Evolutionary conservation across 2,113 vertebrate species (phyloP).

Genomic region (Toxotes jaculatrix): DNA sequence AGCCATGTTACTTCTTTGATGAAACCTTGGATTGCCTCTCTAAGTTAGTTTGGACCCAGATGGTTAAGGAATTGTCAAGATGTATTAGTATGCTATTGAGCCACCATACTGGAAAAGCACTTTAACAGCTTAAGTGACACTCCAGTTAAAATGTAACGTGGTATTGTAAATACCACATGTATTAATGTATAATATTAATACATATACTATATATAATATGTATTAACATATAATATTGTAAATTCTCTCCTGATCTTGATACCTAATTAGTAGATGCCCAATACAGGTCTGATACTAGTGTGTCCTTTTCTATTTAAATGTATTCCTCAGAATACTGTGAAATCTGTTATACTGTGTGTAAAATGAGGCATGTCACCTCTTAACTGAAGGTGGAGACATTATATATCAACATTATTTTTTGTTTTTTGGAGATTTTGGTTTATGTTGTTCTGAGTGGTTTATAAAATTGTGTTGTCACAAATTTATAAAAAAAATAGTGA

Average conservation of each 20-base stretch:
- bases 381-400: background rate
- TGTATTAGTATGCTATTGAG: background rate
- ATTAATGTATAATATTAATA: no score
- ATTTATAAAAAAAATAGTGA: background rate
- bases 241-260: background rate
- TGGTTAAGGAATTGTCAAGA: background rate
- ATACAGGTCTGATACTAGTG: background rate
- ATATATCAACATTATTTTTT: background rate
- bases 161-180: no score
- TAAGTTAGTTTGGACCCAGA: background rate
- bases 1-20: background rate
- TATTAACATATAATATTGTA: no score
- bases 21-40: conserved; percentile 2
- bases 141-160: background rate
- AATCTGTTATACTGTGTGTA: background rate
- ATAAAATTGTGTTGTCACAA: background rate
- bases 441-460: background rate
- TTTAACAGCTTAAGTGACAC: background rate
- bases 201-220: no score
- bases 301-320: background rate
- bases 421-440: background rate
- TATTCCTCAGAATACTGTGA: background rate
- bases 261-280: background rate
- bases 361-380: background rate
- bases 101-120: background rate